These are phyloP conservation scores for Leucosticte australis DNA, from an alignment of 2,113 vertebrate genomes.

Conservation along the genomic window DNA sequence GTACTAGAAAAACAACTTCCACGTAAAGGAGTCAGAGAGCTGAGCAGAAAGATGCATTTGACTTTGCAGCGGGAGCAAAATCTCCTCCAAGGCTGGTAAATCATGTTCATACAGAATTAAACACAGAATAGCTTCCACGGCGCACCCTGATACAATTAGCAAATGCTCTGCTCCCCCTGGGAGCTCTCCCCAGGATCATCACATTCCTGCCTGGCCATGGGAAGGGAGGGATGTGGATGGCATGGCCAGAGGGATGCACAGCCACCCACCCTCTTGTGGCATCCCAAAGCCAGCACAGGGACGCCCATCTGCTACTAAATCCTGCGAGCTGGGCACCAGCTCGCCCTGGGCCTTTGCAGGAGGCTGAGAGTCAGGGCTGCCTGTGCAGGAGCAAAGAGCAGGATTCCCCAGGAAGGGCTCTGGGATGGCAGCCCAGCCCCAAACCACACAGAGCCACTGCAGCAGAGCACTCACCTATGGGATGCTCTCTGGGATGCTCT, in stretches of 20 bases:
- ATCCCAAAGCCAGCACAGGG: background rate
- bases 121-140: background rate
- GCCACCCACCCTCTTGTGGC: background rate
- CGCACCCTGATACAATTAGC: background rate
- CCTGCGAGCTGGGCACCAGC: background rate
- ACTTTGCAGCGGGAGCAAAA: background rate
- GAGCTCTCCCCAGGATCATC: background rate
- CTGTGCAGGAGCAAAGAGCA: background rate
- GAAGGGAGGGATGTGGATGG: accelerated
- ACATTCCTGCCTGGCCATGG: background rate
- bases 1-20: conserved; percentile 14
- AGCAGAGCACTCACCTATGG: background rate
- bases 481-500: background rate
- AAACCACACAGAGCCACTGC: background rate
- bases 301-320: background rate
- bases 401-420: background rate
- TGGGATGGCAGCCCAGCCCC: background rate
- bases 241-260: accelerated
- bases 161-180: background rate
- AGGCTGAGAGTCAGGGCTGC: background rate
- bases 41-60: background rate
- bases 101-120: background rate
- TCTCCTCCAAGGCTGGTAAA: background rate
- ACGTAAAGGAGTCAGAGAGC: background rate
- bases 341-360: background rate